Evolutionary conservation across 2,797 vertebrate genomes (phyloP).

Genomic region (Chaetodon trifasciatus): DNA sequence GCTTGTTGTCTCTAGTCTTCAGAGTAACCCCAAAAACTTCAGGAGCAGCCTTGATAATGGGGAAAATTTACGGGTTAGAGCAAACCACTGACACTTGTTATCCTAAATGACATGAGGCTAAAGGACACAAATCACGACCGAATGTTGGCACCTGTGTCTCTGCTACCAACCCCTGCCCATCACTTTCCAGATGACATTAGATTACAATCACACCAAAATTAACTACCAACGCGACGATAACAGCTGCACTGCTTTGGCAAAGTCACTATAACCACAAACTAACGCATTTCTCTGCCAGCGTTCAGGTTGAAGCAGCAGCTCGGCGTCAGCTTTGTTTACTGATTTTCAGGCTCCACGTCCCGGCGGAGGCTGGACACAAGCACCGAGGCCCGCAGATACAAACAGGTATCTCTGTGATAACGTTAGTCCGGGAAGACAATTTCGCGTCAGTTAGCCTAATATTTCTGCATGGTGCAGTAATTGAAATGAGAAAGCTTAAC

Average conservation of each 20-base stretch:
- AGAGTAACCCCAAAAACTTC: not conserved
- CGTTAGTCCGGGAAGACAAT: not conserved
- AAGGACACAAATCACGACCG: not conserved
- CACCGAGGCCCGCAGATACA: slow-evolving; percentile 63
- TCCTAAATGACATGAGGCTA: not conserved
- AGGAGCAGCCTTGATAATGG: not conserved
- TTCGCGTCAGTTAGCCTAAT: not conserved
- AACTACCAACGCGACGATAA: too few species aligned
- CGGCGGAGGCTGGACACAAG: slow-evolving; percentile 41
- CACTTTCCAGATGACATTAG: not conserved
- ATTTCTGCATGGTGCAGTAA: not conserved
- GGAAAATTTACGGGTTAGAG: not conserved
- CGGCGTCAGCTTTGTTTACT: slow-evolving; percentile 61
- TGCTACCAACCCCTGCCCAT: not conserved
- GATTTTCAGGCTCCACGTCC: slow-evolving; percentile 35
- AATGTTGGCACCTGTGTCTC: not conserved
- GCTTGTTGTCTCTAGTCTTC: slow-evolving; percentile 33
- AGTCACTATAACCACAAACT: too few species aligned
- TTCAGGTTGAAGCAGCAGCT: not conserved
- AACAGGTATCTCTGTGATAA: slow-evolving; percentile 23
- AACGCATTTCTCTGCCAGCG: not conserved
- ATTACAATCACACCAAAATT: not conserved
- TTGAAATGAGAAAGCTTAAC: not conserved
- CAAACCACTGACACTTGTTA: not conserved
- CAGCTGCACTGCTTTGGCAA: not conserved